Evolutionary conservation across 2,888 invertebrate species (phyloP).

Genomic region (Caradrina clavipalpis): DNA sequence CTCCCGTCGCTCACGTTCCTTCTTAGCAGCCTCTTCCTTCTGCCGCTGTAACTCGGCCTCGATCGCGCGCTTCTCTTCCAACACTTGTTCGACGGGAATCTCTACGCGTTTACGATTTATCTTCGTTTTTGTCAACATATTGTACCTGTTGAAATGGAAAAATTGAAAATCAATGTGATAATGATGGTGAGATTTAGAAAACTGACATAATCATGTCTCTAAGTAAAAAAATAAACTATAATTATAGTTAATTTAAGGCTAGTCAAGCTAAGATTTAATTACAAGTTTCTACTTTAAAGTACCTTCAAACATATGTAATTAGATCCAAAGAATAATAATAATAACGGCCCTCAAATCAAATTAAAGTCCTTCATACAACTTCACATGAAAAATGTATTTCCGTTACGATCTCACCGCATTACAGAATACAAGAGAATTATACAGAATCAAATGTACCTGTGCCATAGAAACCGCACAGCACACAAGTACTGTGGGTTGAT

Average conservation of each 20-base stretch:
- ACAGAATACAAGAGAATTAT: conserved; percentile 73
- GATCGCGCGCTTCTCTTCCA: conserved; percentile 82
- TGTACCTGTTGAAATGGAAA: conserved; percentile 74
- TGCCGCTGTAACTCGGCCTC: conserved; percentile 78
- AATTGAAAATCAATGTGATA: neutral
- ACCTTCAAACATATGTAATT: neutral
- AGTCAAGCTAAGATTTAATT: neutral
- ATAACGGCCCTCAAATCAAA: neutral
- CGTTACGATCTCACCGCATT: conserved; percentile 73
- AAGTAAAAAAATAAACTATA: too few species aligned
- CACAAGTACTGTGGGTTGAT: conserved; percentile 55
- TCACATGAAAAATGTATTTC: conserved; percentile 70
- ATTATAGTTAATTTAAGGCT: neutral
- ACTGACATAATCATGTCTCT: too few species aligned
- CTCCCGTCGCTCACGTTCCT: conserved; percentile 74
- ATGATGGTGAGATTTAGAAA: too few species aligned
- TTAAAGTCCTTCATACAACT: neutral
- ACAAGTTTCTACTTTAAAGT: neutral
- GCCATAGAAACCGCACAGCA: conserved; percentile 50
- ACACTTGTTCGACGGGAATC: conserved; percentile 84
- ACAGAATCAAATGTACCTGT: conserved; percentile 78
- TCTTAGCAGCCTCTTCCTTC: conserved; percentile 77
- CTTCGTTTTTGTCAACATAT: conserved; percentile 86
- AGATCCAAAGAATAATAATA: neutral
- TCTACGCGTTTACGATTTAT: conserved; percentile 82